phyloP scores from a whole-genome alignment of 2,113 vertebrate species.

The Corythaixoides concolor region DNA sequence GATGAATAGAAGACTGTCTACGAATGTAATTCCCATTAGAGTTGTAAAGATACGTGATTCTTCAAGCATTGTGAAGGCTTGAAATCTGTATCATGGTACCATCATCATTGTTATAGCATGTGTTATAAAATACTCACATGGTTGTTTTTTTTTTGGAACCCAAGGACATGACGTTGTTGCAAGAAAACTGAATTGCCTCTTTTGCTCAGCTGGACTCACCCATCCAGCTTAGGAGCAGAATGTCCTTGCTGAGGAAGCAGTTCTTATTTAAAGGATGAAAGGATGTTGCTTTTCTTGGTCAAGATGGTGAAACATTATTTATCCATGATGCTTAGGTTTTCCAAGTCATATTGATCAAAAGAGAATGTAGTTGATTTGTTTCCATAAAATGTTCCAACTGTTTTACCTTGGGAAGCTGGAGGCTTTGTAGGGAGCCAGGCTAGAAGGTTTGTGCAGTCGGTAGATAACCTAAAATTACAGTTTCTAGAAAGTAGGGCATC shows the following conservation, averaged over 20 bases:
- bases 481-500: too few species aligned
- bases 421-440: neutral
- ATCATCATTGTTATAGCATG: neutral
- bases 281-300: neutral
- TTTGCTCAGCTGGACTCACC: neutral
- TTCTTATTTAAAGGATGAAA: neutral
- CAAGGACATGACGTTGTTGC: neutral
- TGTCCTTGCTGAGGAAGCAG: neutral
- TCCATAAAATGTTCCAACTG: neutral
- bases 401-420: neutral
- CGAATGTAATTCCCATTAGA: neutral
- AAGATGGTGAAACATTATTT: neutral
- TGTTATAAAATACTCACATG: neutral
- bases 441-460: neutral
- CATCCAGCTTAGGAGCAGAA: neutral
- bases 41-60: neutral
- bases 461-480: neutral
- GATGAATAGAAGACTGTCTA: neutral
- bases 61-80: neutral
- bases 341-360: neutral
- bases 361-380: neutral
- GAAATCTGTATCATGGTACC: neutral
- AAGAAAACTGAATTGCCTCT: neutral
- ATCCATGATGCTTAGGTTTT: neutral
- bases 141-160: neutral